Conservation (phyloP, 23 tunicate genomes). For the Diplosoma virens region DNA sequence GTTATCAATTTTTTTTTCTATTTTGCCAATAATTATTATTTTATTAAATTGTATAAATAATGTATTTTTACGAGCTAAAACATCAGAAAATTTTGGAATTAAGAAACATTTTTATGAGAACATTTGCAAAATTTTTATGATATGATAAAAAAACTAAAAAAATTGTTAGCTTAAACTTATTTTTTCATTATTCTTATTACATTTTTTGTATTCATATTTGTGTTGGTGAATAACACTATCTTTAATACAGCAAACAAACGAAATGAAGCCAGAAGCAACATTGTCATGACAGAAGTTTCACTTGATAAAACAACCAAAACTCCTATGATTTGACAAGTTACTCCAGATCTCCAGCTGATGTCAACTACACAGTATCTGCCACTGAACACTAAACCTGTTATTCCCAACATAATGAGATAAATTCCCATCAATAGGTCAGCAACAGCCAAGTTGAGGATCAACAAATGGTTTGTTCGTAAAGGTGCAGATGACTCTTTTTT, state of each 20-base stretch:
- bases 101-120: too few species aligned
- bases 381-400: not conserved
- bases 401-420: constrained; percentile 37
- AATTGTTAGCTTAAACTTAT: too few species aligned
- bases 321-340: constrained; percentile 27
- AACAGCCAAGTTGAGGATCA: constrained; percentile 29
- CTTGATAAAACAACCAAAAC: constrained; percentile 38
- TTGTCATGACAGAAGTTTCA: constrained; percentile 47
- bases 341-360: constrained; percentile 29
- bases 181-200: too few species aligned
- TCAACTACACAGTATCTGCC: constrained; percentile 28
- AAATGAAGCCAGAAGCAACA: constrained; percentile 37
- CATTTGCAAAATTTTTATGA: too few species aligned
- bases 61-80: too few species aligned
- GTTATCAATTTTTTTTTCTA: too few species aligned
- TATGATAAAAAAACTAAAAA: too few species aligned
- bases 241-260: constrained; percentile 24
- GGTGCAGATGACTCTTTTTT: not conserved
- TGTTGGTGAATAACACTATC: too few species aligned
- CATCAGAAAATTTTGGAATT: too few species aligned
- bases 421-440: constrained; percentile 42
- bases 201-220: too few species aligned
- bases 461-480: constrained; percentile 16
- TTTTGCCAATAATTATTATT: too few species aligned
- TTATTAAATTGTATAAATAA: too few species aligned